Evolutionary conservation across 2,797 vertebrate genomes (phyloP), one percentile per base, ranked within the genome.

Genomic region (Sebastes steindachneri): DNA sequence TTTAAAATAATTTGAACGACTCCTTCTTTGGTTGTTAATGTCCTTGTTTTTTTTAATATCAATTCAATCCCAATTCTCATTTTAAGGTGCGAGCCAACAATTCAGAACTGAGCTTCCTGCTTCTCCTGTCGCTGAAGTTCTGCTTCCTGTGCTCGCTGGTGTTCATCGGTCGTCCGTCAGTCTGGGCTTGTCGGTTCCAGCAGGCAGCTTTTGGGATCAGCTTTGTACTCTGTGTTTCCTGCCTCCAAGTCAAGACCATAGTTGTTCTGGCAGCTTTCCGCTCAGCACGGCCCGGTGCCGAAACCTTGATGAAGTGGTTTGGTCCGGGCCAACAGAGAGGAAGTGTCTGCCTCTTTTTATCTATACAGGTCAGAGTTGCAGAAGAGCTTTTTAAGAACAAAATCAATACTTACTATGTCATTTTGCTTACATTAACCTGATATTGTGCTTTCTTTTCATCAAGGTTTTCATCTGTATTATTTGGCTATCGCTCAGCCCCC

Each of bases 141-240:
- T 94, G 95, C 86, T 95, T 94, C 79, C 82, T 95, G 74, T 95
- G 95, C 77, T 92, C 93, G 0, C 73, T 95, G 70, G 85, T 94
- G 26, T 95, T 95, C 73, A 95, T 95, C 11, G 93, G 93, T 3
- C 89, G 57, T 29, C 94, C 93, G 7, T 57, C 64, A 37, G 78
- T 72, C 55, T 90, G 90, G 88, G 75, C 88, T 9, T 93, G 92
- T 77, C 83, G 66, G 3, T 86, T 91, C 86, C 74, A 90, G 67
- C 68, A 93, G 86, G 88, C 91, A 35, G 87, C 92, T 14, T 94
- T 93, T 71, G 92, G 92, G 69, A 86, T 91, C 79, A 91, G 88
- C 65, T 95, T 92, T 84, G 93, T 84, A 4, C 92, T 87, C 31
- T 93, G 83, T 83, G 82, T 92, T 21, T 92, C 91, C 19, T 93